Evolutionary conservation across 2,797 vertebrate genomes (phyloP), one percentile per base, ranked within the genome.

Genomic region (Sebastes ruberrimus): DNA sequence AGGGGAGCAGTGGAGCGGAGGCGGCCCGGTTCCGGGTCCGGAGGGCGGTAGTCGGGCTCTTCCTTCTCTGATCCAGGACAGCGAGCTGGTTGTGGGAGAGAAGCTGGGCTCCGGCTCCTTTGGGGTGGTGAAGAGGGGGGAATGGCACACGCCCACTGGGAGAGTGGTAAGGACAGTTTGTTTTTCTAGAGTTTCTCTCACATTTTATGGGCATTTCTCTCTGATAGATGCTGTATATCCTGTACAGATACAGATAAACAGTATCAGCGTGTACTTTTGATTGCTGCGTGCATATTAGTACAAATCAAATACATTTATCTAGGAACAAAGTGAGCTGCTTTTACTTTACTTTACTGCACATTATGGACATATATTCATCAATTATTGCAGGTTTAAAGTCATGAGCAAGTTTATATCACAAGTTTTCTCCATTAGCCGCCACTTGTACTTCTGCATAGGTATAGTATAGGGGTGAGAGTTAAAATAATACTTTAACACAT

Each of bases 101-200:
- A 95, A 93, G 63, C 87, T 98, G 74, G 97, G 97, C 20, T 96
- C 96, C 0, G 97, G 97, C 13, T 97, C 97, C 82, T 98, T 97
- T 7, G 97, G 97, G 1, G 96, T 97, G 76, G 97, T 98, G 65
- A 95, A 89, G 78, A 95, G 91, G 59, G 97, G 95, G 5, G 95
- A 97, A 53, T 98, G 97, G 97, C 95, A 94, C 6, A 89, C 95
- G 0, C 95, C 96, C 0, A 90, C 88, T 0, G 97, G 97, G 2
- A 92, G 88, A 88, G 94, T 94, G 73, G 97, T 98, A 84, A 95
- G 95, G 27, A 10, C n/a, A 22, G 20, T 35, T 22, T 0, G 4
- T 18, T 28, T 27, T 27, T 64, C 8, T 56, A 25, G 46, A 68
- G 20, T 35, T 53, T 53, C 5, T 23, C 1, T 52, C 14, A 38